Evolutionary conservation across 2,797 vertebrate species (phyloP).

Genomic region (Cebuella pygmaea): DNA sequence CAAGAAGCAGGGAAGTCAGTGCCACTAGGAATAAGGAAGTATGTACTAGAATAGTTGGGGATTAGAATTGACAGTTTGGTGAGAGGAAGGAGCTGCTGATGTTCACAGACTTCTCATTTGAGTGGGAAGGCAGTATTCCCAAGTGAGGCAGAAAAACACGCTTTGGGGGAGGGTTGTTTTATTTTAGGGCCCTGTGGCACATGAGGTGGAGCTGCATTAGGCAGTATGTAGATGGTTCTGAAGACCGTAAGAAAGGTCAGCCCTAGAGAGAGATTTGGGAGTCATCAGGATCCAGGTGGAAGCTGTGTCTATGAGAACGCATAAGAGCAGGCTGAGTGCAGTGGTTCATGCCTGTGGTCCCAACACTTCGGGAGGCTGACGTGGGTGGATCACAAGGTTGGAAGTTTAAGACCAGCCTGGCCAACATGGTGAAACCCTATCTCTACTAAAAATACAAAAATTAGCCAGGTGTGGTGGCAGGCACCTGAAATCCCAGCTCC

Average conservation of each 20-base stretch:
- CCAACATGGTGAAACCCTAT: too few relatives aligned
- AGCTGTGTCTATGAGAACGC: background rate
- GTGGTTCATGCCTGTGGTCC: too few relatives aligned
- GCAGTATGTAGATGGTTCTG: background rate
- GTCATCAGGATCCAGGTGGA: background rate
- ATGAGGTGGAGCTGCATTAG: background rate
- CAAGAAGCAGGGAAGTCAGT: background rate
- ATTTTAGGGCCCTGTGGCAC: background rate
- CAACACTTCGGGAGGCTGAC: too few relatives aligned
- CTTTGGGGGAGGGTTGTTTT: background rate
- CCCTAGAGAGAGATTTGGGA: background rate
- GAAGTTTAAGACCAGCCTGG: too few relatives aligned
- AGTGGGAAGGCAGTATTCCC: background rate
- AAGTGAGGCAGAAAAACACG: background rate
- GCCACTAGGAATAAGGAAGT: background rate
- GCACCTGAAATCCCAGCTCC: background rate
- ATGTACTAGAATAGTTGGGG: background rate
- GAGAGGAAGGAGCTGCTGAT: background rate
- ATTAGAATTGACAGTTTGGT: background rate
- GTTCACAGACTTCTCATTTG: background rate
- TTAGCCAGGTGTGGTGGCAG: rapidly evolving
- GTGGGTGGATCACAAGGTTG: too few relatives aligned
- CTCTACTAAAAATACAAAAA: too few relatives aligned
- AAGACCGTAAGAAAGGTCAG: background rate
- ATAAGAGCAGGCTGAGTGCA: too few relatives aligned